phyloP scores from a whole-genome alignment of 2,113 vertebrate genomes.

The Dicaeum eximium region DNA sequence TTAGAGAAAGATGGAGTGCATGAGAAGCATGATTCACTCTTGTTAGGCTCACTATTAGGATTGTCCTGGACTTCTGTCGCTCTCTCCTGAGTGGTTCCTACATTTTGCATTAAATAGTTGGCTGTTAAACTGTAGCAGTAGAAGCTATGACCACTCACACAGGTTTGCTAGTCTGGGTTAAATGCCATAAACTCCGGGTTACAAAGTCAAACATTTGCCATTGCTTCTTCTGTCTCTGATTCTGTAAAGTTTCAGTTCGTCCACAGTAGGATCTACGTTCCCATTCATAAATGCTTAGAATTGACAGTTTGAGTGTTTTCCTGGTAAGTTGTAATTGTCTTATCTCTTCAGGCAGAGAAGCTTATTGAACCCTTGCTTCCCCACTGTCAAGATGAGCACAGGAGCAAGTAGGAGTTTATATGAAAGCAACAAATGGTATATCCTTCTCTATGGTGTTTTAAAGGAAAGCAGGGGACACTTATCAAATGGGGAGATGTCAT shows the following conservation, averaged over 20 bases:
- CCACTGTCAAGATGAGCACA: background rate
- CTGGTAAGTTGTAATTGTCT: background rate
- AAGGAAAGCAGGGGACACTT: background rate
- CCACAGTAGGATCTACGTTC: background rate
- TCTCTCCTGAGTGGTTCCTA: background rate
- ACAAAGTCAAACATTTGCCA: background rate
- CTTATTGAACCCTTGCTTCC: background rate
- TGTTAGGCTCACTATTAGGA: background rate
- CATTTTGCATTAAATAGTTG: background rate
- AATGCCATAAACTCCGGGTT: background rate
- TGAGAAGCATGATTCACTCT: background rate
- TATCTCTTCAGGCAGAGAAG: background rate
- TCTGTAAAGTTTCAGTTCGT: background rate
- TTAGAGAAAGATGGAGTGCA: background rate
- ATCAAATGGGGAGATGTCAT: background rate
- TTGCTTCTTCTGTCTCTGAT: background rate
- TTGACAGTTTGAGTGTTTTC: background rate
- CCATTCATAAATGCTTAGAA: background rate
- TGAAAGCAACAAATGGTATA: background rate
- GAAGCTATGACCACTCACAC: background rate
- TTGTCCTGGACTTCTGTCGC: background rate
- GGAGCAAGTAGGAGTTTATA: background rate
- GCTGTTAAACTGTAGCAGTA: background rate
- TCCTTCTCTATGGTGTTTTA: background rate
- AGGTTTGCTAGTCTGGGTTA: background rate